Evolutionary conservation across 2,888 invertebrate species (phyloP), one percentile per base, ranked within the genome.

Genomic region (Plagiodera versicolora): DNA sequence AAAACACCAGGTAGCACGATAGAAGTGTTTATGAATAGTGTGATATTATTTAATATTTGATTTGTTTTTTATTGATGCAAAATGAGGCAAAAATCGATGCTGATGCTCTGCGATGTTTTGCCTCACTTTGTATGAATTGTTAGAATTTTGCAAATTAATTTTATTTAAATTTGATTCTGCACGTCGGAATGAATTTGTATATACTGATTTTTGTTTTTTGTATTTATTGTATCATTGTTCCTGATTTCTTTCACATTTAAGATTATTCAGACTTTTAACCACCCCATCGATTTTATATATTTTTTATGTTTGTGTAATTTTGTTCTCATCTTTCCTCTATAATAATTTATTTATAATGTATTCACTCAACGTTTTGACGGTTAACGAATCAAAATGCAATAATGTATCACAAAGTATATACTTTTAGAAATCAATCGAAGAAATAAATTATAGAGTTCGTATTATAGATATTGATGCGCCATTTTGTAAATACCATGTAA

Each of bases 31-130:
- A 76, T 74, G 73, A 70, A 75, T 79, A 79, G 80, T 80, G 80
- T 80, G 80, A 80, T 80, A 80, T 80, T 80, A 80, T 78, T 80
- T 80, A 79, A 80, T 80, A 79, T 76, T 77, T 74, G 72, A 78
- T 75, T 79, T 79, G 73, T 77, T 79, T 77, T 74, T 70, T 74
- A 72, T 75, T 70, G 69, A 70, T 74, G 71, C 70, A 55, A 44
- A 48, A 35, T 55, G 55, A 51, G 53, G 57, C 63, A 56, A 56
- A 60, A 54, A 24, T 24, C 6, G 6, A 49, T 20, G 5, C 30
- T 18, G 14, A n/a, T 19, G 45, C 56, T 54, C 58, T 62, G 56
- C 58, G 14, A n/a, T 19, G 45, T 58, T 54, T 62, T 62, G 56
- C 58, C 48, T 32, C 58, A 58, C 39, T 55, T 44, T 52, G 48